phyloP scores from a whole-genome alignment of 1,140 invertebrate genomes.

The Hylyphantes graminicola region DNA sequence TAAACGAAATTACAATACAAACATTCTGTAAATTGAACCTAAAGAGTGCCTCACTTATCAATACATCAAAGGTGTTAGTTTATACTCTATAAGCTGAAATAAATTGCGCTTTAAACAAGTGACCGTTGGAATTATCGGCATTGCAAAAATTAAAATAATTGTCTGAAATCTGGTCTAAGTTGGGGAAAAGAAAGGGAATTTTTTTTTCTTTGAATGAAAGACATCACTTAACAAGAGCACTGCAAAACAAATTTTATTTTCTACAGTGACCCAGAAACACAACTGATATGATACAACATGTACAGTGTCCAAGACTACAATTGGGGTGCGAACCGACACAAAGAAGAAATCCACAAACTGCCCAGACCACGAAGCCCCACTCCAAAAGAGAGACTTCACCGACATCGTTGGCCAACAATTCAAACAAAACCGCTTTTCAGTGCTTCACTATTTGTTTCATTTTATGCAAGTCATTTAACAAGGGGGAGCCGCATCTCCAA shows the following conservation, averaged over 20 bases:
- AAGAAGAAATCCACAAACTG: conserved; percentile 58
- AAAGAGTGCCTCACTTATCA: too few relatives aligned
- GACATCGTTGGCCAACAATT: background rate
- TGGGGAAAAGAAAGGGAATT: background rate
- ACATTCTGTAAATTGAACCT: too few relatives aligned
- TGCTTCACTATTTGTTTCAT: too few relatives aligned
- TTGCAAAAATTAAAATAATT: too few relatives aligned
- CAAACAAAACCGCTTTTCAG: background rate
- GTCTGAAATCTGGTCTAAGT: background rate
- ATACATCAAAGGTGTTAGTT: too few relatives aligned
- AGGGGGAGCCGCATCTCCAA: too few relatives aligned
- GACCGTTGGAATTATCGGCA: too few relatives aligned
- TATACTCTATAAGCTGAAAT: too few relatives aligned
- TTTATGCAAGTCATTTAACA: too few relatives aligned
- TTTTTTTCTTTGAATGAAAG: background rate
- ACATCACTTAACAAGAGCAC: conserved; percentile 7
- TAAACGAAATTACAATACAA: too few relatives aligned
- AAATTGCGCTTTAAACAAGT: too few relatives aligned
- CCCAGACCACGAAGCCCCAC: conserved; percentile 55
- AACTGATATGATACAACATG: conserved; percentile 60
- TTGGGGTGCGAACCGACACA: conserved; percentile 53
- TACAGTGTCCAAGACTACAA: conserved; percentile 59
- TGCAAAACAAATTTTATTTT: conserved; percentile 59
- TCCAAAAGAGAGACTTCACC: too few relatives aligned
- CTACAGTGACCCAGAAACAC: conserved; percentile 57